These are phyloP conservation scores for Sicus ferrugineus DNA, from an alignment of 2,888 invertebrate genomes.

Conservation along the genomic window DNA sequence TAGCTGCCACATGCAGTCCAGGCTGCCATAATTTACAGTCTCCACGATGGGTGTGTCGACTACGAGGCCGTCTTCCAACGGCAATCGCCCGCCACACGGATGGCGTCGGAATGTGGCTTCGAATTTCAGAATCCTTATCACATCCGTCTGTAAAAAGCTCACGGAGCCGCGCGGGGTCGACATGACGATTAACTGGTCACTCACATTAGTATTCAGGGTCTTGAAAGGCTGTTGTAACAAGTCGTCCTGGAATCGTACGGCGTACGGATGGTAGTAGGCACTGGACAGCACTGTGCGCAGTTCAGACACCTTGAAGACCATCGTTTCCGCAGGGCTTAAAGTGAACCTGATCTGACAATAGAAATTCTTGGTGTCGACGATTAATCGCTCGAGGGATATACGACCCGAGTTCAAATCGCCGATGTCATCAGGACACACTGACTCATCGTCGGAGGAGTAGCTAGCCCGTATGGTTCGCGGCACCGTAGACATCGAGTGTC, in stretches of 20 bases:
- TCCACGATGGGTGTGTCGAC: conserved; percentile 57
- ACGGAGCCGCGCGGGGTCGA: conserved; percentile 44
- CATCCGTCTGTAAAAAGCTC: conserved; percentile 42
- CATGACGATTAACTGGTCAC: conserved; percentile 40
- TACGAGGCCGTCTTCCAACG: conserved; percentile 53
- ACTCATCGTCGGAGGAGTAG: conserved; percentile 72
- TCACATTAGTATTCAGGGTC: conserved; percentile 38
- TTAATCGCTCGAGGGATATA: conserved; percentile 48
- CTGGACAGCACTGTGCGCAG: neutral
- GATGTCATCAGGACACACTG: conserved; percentile 66
- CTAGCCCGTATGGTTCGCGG: conserved; percentile 74
- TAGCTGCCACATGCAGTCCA: conserved; percentile 81
- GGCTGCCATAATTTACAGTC: conserved; percentile 48
- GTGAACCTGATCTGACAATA: conserved; percentile 48
- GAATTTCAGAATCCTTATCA: conserved; percentile 41
- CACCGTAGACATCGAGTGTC: conserved; percentile 43
- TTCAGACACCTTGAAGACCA: conserved; percentile 48
- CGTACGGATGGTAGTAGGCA: conserved; percentile 6
- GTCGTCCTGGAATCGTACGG: conserved; percentile 40
- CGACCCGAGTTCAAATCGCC: conserved; percentile 64
- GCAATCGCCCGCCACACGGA: conserved; percentile 74
- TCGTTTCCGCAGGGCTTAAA: conserved; percentile 44
- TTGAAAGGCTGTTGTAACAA: neutral
- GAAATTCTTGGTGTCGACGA: conserved; percentile 37
- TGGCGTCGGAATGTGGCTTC: conserved; percentile 70